Evolutionary conservation across 2,888 invertebrate genomes (phyloP), one percentile per base, ranked within the genome.

Genomic region (Lampropteryx suffumata): DNA sequence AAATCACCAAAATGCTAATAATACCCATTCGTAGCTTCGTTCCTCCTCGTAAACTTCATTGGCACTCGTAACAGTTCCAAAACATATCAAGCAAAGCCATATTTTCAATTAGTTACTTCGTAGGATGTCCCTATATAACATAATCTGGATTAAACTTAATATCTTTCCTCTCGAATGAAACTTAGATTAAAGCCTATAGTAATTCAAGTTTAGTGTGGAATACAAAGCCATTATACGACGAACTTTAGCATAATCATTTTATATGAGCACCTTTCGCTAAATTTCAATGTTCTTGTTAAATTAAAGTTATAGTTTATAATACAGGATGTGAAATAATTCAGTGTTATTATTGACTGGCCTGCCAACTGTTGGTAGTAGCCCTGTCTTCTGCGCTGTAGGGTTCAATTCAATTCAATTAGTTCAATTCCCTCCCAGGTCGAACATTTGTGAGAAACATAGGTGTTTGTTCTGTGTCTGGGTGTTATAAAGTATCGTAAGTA

Each of bases 161-260:
- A 34, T 47, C 27, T 34, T 33, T 37, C 33, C 37, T 39, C 27
- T 39, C 11, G 10, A 46, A 39, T 39, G 32, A 39, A 40, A 40
- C 40, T 47, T 34, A 34, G 39, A 34, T 44, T 17, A 28, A 34
- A 40, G 33, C 34, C n/a, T 11, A 40, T 47, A 47, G 34, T 47
- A 34, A 47, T 34, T 40, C 39, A 39, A 14, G 39, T 33, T 46
- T 47, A 40, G 39, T 47, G 46, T 34, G 13, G n/a, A 33, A 28
- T 40, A 47, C 39, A 39, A 28, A 33, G 40, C 40, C 21, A 34
- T 47, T 39, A 13, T 37, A 28, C 34, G 21, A 12, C 13, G 34
- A 40, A 40, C 40, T 40, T 47, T 9, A 44, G 34, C 28, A 14
- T 48, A 35, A 48, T 41, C 14, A 48, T 48, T 48, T 48, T 40